Evolutionary conservation across 1,140 invertebrate genomes (phyloP), one percentile per base, ranked within the genome.

Genomic region (Aporrectodea caliginosa): DNA sequence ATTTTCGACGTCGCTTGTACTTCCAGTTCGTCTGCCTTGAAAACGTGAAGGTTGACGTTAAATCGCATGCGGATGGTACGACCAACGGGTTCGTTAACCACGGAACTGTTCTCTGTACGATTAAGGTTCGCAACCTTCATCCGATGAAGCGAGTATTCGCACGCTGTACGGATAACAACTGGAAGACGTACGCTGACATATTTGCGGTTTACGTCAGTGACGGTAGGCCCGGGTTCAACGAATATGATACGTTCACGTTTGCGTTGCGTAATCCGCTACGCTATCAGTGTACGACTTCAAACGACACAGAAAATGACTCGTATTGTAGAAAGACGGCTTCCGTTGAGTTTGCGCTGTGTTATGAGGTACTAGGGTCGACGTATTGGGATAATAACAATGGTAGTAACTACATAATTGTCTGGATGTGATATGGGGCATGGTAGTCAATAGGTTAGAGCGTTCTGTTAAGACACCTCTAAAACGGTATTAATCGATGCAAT

Each of bases 11-110:
- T 12, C 43, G 43, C 22, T 22, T 58, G 6, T 58, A 12, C 22
- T 22, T 58, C 43, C 71, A 29, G 71, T 72, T 27, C 71, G 71
- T 72, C 71, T 27, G 71, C 27, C 71, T 72, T 2, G 71, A 72
- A 32, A 72, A 27, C 71, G 71, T 72, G 2, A 6, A 72, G 27
- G 6, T 72, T 2, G 71, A 72, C 71, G 6, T n/a, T n/a, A n/a
- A n/a, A n/a, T n/a, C n/a, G n/a, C n/a, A n/a, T n/a, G n/a, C n/a
- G n/a, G n/a, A 58, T 22, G 43, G 43, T 58, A 58, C 43, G 6
- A 12, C 43, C 6, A 22, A 58, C 6, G 43, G 43, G 6, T 6
- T 58, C 43, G 31, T 32, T 14, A n/a, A 72, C 27, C 71, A 72
- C 71, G 31, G 31, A 12, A 32, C 31, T 2, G 71, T 72, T 12